Conservation (phyloP, 2,888 invertebrate genomes). For the Stenodema calcarata region DNA sequence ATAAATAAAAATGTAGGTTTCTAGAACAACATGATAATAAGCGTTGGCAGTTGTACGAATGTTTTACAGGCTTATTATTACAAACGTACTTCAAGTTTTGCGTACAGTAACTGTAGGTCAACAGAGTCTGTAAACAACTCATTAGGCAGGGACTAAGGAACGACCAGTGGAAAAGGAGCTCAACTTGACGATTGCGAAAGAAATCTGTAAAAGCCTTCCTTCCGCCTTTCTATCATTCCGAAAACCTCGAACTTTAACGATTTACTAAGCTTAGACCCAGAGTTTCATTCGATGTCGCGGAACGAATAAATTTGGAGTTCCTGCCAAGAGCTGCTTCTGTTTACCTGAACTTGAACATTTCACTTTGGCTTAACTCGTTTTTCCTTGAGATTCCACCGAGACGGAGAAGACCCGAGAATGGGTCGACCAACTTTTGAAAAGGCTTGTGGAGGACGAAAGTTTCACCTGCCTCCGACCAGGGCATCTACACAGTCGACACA, state of each 20-base stretch:
- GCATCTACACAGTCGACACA: not conserved
- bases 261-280: not conserved
- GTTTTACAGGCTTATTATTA: too few relatives aligned
- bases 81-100: too few relatives aligned
- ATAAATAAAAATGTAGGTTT: too few relatives aligned
- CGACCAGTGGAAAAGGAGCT: too few relatives aligned
- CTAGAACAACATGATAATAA: too few relatives aligned
- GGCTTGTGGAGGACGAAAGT: not conserved
- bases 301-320: constrained; percentile 8
- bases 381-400: not conserved
- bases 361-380: constrained; percentile 32
- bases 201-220: not conserved
- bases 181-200: not conserved
- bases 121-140: too few relatives aligned
- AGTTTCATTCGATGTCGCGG: constrained; percentile 11
- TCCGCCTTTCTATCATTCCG: not conserved
- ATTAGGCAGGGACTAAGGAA: too few relatives aligned
- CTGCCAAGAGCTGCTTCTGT: constrained; percentile 10
- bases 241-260: constrained; percentile 7
- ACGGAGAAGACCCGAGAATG: not conserved
- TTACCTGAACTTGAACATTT: constrained; percentile 40
- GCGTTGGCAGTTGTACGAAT: too few relatives aligned
- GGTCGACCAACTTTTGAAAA: not conserved
- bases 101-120: too few relatives aligned
- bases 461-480: not conserved